These are phyloP conservation scores for Achlya flavicornis DNA, from an alignment of 2,888 invertebrate species.

Conservation along the genomic window DNA sequence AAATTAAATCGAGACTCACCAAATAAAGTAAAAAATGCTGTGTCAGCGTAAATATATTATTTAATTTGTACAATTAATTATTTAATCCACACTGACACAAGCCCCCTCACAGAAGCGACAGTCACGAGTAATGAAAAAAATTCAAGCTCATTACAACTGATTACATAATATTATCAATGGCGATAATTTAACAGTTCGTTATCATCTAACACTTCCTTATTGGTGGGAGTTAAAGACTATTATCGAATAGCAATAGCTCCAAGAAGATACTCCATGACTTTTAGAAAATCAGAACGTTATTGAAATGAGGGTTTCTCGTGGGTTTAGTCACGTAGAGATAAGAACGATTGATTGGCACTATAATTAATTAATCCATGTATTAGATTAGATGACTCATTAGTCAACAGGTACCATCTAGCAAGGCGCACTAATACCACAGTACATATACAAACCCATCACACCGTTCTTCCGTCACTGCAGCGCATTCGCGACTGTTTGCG, in stretches of 20 bases:
- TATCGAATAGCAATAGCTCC: background rate
- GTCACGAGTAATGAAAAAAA: background rate
- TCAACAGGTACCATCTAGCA: too few species aligned
- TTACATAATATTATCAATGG: background rate
- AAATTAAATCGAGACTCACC: background rate
- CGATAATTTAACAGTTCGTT: background rate
- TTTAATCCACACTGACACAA: background rate
- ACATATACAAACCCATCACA: too few species aligned
- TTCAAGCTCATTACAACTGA: background rate
- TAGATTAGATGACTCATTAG: too few species aligned
- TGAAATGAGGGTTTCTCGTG: conserved; percentile 42
- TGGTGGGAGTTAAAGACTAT: background rate
- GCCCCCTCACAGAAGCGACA: background rate
- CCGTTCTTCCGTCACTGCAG: too few species aligned
- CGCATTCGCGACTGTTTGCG: too few species aligned
- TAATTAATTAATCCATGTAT: conserved; percentile 18
- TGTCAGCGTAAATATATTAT: background rate
- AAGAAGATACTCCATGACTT: background rate
- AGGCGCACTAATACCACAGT: too few species aligned
- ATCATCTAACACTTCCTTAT: background rate
- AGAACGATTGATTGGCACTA: conserved; percentile 33
- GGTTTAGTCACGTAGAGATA: conserved; percentile 63
- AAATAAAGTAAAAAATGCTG: background rate
- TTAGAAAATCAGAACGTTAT: background rate
- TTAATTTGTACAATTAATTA: background rate